Evolutionary conservation across 2,888 invertebrate species (phyloP), one percentile per base, ranked within the genome.

Genomic region (Colletes collaris): DNA sequence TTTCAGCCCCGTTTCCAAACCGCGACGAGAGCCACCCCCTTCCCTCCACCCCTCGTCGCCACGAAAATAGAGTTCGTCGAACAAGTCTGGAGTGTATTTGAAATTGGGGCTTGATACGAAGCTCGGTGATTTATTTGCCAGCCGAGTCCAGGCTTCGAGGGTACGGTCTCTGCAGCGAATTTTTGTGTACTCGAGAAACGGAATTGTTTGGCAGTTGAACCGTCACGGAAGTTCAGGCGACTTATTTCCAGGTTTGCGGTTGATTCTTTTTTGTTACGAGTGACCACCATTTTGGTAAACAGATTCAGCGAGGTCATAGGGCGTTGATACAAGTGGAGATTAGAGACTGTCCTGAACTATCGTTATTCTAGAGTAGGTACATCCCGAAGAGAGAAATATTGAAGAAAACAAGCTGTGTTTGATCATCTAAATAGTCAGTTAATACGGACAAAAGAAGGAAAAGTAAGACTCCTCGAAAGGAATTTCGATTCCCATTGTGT

Each of bases 51-150:
- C 37, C 46, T n/a, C 49, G 37, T 16, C 44, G 40, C 60, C 44
- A 13, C 27, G 46, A 60, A 60, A 46, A 60, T 60, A 60, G 60
- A 60, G 60, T 60, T 46, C 13, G 44, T 13, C 60, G 60, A 46
- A 27, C 46, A 46, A 46, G 46, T 60, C 40, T n/a, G 16, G 35
- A 16, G 56, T 40, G 55, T 67, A 16, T 35, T 58, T 52, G 71
- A 64, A 75, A 75, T 63, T 74, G 70, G 56, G 50, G 16, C 62
- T 74, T 40, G 63, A 74, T 69, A 50, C 60, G 46, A 44, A 27
- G n/a, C 49, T 11, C 44, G 46, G 73, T 62, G 73, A 73, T 75
- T 75, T 75, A 75, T 71, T 75, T 44, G 58, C 11, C 58, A 19
- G 46, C 35, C 44, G 63, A 44, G 50, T 4, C 40, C 40, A n/a